Evolutionary conservation across 2,113 vertebrate species (phyloP).

Genomic region (Rousettus leschenaultii): DNA sequence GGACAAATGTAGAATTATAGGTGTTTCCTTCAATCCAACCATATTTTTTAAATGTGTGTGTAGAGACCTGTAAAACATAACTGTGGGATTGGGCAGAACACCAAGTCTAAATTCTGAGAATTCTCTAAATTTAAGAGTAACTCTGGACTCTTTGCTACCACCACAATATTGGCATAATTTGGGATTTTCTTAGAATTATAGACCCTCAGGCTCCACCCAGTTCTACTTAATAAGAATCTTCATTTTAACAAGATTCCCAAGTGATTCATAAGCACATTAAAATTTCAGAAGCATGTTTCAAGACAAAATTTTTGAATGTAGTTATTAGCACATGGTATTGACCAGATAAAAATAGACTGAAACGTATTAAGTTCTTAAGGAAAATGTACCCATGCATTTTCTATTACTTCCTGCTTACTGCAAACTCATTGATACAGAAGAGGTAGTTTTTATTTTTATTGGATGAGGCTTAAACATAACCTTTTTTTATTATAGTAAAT

Average conservation of each 20-base stretch:
- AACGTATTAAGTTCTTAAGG: slow-evolving; percentile 33
- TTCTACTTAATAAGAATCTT: slow-evolving; percentile 16
- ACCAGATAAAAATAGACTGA: background rate
- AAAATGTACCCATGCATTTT: background rate
- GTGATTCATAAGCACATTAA: background rate
- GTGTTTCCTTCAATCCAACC: background rate
- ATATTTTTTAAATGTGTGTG: background rate
- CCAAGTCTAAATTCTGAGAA: background rate
- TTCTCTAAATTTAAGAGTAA: background rate
- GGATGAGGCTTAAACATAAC: background rate
- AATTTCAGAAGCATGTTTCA: slow-evolving; percentile 16
- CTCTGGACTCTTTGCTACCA: too few species aligned
- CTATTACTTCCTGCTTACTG: background rate
- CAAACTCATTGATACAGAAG: background rate
- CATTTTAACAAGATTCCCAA: slow-evolving; percentile 29
- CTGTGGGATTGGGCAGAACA: background rate
- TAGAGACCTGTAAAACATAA: background rate
- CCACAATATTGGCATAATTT: background rate
- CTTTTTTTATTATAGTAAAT: background rate
- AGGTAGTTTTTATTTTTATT: background rate
- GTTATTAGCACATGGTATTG: background rate
- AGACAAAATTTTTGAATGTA: background rate
- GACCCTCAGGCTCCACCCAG: background rate
- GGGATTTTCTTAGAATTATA: background rate
- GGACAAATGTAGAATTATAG: background rate